phyloP scores from a whole-genome alignment of 2,888 invertebrate genomes.

The Ganaspis brasiliensis region DNA sequence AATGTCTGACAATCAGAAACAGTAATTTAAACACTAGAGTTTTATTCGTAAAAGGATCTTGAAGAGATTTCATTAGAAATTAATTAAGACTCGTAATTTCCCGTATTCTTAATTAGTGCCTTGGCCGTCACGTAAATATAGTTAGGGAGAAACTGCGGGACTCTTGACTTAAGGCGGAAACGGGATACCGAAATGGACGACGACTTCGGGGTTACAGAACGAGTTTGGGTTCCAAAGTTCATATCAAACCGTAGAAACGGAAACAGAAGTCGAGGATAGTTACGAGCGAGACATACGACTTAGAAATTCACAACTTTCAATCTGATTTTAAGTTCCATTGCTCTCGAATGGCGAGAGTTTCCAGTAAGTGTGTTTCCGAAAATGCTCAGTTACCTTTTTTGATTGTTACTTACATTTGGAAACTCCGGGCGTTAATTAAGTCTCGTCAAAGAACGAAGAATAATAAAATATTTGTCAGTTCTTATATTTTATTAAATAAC shows the following conservation, averaged over 20 bases:
- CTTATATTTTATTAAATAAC: too few relatives aligned
- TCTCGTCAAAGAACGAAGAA: too few relatives aligned
- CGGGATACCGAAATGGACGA: constrained; percentile 19
- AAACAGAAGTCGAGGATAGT: constrained; percentile 31
- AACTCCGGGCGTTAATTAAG: neutral
- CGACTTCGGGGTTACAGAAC: constrained; percentile 5
- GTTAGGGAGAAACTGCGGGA: neutral
- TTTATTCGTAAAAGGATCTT: neutral
- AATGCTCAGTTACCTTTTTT: neutral
- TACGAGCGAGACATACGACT: constrained; percentile 14
- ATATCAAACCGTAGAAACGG: constrained; percentile 20
- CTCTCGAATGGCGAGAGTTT: neutral
- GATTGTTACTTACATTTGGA: neutral
- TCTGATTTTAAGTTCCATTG: constrained; percentile 31
- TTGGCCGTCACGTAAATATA: neutral
- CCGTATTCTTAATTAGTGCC: neutral
- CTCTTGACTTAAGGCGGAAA: constrained; percentile 4
- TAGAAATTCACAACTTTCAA: constrained; percentile 31
- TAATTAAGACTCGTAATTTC: neutral
- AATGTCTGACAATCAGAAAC: too few relatives aligned
- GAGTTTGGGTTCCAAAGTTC: constrained; percentile 32
- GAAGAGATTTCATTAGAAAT: neutral
- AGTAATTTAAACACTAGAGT: too few relatives aligned
- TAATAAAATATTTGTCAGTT: too few relatives aligned
- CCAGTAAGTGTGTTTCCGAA: neutral